These are phyloP conservation scores for Amiota communis DNA, from an alignment of 2,888 invertebrate genomes.

Conservation along the genomic window DNA sequence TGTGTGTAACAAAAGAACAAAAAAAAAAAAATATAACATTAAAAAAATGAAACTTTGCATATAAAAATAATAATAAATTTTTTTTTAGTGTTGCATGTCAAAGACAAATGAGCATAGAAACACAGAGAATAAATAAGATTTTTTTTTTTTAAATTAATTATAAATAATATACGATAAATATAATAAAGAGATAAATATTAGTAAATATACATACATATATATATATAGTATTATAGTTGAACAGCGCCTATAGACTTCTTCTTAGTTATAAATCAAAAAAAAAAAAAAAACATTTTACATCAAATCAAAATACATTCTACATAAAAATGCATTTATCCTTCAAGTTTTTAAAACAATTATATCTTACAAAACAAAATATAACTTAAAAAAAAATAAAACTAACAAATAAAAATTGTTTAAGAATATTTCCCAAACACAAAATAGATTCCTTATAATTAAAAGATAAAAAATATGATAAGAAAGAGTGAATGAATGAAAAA, in stretches of 20 bases:
- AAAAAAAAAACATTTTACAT: constrained; percentile 1
- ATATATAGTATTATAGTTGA: constrained; percentile 10
- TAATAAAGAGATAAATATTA: not conserved
- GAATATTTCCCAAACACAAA: not conserved
- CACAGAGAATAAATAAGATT: not conserved
- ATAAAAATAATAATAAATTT: not conserved
- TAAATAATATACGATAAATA: not conserved
- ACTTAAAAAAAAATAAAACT: not conserved
- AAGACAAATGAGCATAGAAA: constrained; percentile 4
- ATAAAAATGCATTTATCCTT: not conserved
- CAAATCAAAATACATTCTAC: not conserved
- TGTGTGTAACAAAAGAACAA: not conserved
- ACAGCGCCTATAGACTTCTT: constrained; percentile 24
- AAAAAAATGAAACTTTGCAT: not conserved
- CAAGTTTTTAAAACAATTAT: not conserved
- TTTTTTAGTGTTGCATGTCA: constrained; percentile 18
- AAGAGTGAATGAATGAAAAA: not conserved
- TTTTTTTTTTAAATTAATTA: no score
- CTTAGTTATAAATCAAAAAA: constrained; percentile 15
- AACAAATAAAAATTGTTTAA: not conserved
- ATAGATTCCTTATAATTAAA: not conserved
- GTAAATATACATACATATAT: not conserved
- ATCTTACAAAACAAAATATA: not conserved
- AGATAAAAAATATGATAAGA: not conserved
- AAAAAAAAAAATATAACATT: not conserved